Conservation (phyloP, 2,888 invertebrate genomes). For the Keiferia lycopersicella region DNA sequence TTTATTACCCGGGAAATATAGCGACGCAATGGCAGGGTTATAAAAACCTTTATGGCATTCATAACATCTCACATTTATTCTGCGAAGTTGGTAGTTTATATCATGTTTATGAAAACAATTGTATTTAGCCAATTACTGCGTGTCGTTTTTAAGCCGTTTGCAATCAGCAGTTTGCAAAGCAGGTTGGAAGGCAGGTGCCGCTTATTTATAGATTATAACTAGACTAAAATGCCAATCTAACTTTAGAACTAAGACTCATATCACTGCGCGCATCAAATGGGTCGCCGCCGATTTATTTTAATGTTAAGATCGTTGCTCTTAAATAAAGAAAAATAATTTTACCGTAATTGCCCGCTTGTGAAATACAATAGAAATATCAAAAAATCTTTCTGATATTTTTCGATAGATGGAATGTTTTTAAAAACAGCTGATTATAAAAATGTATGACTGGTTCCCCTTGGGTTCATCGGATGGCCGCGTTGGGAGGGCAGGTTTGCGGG, state of each 20-base stretch:
- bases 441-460: not conserved
- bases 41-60: slow-evolving; percentile 30
- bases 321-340: too few relatives aligned
- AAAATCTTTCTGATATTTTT: not conserved
- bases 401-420: not conserved
- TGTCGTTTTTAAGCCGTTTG: not conserved
- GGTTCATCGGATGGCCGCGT: slow-evolving; percentile 4
- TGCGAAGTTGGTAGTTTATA: slow-evolving; percentile 1
- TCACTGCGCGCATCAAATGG: not conserved
- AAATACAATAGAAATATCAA: not conserved
- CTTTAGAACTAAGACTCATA: slow-evolving; percentile 11
- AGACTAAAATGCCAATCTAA: slow-evolving; percentile 22
- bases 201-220: slow-evolving; percentile 17
- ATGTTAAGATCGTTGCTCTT: not conserved
- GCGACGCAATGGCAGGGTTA: slow-evolving; percentile 24
- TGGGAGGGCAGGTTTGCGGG: not conserved
- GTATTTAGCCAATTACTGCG: not conserved
- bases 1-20: slow-evolving; percentile 13
- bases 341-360: too few relatives aligned
- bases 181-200: slow-evolving; percentile 14
- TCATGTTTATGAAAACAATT: slow-evolving; percentile 12
- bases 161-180: too few relatives aligned
- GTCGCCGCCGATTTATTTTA: not conserved
- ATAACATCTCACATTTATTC: slow-evolving; percentile 17
- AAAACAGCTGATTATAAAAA: not conserved